Percentiles rank a stretch among this genome's conserved stretches.
Conservation (phyloP, 2,888 invertebrate species). For the Torymus aiolomorphi region DNA sequence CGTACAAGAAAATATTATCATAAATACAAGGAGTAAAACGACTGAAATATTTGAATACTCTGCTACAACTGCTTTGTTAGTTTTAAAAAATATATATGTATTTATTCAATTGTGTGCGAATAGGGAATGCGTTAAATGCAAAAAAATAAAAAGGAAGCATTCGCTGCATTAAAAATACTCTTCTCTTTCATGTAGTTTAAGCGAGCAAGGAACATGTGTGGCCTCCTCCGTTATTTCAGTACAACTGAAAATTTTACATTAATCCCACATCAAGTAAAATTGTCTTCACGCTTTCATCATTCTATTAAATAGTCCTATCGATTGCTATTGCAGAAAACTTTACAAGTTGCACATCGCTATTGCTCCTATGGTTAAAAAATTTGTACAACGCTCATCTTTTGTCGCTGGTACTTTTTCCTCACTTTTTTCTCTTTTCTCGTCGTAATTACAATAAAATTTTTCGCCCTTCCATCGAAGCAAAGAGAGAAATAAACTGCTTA, state of each 20-base stretch:
- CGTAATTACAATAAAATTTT: constrained; percentile 53
- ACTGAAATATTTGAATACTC: constrained; percentile 5
- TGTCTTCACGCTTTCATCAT: constrained; percentile 50
- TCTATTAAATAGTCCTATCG: constrained; percentile 26
- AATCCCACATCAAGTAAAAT: constrained; percentile 42
- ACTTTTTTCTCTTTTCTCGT: constrained; percentile 20
- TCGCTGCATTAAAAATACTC: constrained; percentile 54
- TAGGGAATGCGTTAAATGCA: constrained; percentile 51
- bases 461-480: constrained; percentile 32
- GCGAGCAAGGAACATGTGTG: constrained; percentile 55
- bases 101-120: constrained; percentile 33
- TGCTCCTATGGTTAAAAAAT: constrained; percentile 44
- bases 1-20: constrained; percentile 47
- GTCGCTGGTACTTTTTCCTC: constrained; percentile 7
- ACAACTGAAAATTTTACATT: constrained; percentile 33
- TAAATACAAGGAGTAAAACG: constrained; percentile 58
- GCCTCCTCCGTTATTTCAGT: constrained; percentile 36
- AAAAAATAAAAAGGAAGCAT: constrained; percentile 50
- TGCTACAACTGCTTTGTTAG: background rate
- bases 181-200: constrained; percentile 47
- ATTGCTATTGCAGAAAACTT: constrained; percentile 44
- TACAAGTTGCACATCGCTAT: constrained; percentile 44
- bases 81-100: constrained; percentile 37
- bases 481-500: constrained; percentile 26
- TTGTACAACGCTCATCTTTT: constrained; percentile 45